Percentiles rank a stretch among this genome's conserved stretches.
phyloP scores from a whole-genome alignment of 2,888 invertebrate species.

The Drosophila affinis region DNA sequence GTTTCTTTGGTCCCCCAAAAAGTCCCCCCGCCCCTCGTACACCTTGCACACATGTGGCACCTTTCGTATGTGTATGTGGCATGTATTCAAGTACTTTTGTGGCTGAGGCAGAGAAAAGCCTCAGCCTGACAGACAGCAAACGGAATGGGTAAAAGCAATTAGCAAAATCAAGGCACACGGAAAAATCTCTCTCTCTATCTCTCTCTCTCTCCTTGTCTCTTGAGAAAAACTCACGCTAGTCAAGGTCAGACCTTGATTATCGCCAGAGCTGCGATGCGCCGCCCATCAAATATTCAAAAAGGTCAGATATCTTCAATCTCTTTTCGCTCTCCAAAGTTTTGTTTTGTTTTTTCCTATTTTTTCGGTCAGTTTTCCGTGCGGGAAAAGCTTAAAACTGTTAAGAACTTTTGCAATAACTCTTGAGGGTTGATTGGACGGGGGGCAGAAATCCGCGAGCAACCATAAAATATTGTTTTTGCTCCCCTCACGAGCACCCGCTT shows the following conservation, averaged over 20 bases:
- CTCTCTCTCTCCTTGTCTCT: neutral
- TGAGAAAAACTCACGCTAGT: constrained; percentile 5
- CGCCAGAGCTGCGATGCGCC: constrained; percentile 10
- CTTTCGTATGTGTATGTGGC: neutral
- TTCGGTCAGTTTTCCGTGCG: constrained; percentile 37
- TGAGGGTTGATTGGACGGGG: constrained; percentile 1
- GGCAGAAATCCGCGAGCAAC: constrained; percentile 65
- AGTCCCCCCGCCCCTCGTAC: no score
- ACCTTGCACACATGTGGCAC: neutral
- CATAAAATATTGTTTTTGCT: constrained; percentile 56
- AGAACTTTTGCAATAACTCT: constrained; percentile 66
- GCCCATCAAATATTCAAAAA: constrained; percentile 53
- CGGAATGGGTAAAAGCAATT: constrained; percentile 34
- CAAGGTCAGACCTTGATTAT: constrained; percentile 37
- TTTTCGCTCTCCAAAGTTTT: constrained; percentile 30
- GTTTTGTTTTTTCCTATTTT: neutral
- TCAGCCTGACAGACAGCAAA: constrained; percentile 13
- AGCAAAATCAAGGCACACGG: constrained; percentile 21
- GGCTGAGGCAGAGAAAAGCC: neutral
- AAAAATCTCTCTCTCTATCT: neutral
- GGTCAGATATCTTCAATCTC: constrained; percentile 23
- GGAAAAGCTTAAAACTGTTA: constrained; percentile 53
- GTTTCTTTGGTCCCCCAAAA: constrained; percentile 31
- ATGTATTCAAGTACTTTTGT: constrained; percentile 16
- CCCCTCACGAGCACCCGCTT: constrained; percentile 1